Percentiles rank a stretch among this genome's conserved stretches.
Evolutionary conservation across 1,140 invertebrate species (phyloP).

Genomic region (Brachionus rubens): DNA sequence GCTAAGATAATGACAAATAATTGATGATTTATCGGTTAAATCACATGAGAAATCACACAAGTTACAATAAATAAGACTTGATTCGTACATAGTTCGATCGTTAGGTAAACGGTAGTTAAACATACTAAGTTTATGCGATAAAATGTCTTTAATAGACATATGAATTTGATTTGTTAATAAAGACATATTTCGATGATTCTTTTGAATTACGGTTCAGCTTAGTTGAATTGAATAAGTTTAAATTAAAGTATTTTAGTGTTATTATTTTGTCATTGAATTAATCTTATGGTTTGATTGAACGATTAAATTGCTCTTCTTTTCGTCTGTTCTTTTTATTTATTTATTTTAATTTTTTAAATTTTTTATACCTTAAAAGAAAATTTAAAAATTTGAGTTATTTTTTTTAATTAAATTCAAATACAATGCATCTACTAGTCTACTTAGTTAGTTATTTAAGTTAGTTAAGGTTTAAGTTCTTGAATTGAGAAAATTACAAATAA

Average conservation of each 20-base stretch:
- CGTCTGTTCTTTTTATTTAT: no score
- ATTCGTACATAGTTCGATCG: constrained; percentile 46
- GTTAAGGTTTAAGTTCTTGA: neutral
- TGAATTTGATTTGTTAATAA: neutral
- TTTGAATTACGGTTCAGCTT: neutral
- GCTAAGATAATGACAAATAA: constrained; percentile 21
- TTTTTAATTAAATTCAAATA: neutral
- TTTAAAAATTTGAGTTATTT: no score
- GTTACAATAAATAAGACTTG: constrained; percentile 44
- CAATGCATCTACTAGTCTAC: constrained; percentile 40
- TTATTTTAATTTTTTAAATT: no score
- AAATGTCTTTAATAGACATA: constrained; percentile 28
- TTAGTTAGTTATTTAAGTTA: neutral
- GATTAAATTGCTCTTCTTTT: no score
- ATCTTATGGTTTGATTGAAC: no score
- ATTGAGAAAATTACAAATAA: constrained; percentile 27
- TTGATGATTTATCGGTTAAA: constrained; percentile 29
- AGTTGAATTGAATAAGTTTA: neutral
- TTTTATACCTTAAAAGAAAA: no score
- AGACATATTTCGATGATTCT: constrained; percentile 2
- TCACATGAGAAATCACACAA: constrained; percentile 42
- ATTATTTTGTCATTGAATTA: no score
- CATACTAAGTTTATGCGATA: constrained; percentile 2
- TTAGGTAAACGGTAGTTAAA: constrained; percentile 23
- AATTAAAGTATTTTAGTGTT: no score